Base-by-base conservation (phyloP, 2,113 vertebrate genomes). In the Lagopus muta region DNA sequence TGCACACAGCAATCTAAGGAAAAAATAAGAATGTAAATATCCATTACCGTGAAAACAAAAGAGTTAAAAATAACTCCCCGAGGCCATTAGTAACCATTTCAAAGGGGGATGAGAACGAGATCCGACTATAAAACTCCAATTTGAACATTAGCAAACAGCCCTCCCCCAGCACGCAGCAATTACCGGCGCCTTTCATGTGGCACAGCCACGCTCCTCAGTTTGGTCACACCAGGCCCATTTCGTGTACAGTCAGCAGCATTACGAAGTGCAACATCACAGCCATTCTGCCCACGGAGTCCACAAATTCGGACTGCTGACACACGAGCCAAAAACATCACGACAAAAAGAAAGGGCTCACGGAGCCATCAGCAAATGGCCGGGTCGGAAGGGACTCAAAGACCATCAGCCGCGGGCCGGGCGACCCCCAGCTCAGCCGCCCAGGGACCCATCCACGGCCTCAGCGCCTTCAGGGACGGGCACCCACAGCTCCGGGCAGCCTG, bases 31-130 rank as follows among this genome's bases (percentile, higher is more conserved):
- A 72, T n/a, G 55, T 74, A 89, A 79, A 85, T 47, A 85, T 1
- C 28, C 18, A 22, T n/a, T 58, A 87, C 42, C 52, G 14, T 0
- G 17, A 92, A 92, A 89, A 90, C 36, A 84, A 93, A 89, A 92
- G 24, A 89, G 90, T 76, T 25, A 47, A 87, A 96, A 95, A 54
- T 73, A 91, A 89, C 82, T 88, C 87, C 89, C 87, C 0, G 6
- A 71, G 87, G 95, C 90, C 50, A 32, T 11, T 61, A 80, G 91
- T 66, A 95, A 96, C 82, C 71, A 89, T 93, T 89, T 96, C 96
- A 93, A 94, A 89, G 82, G 71, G 82, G 82, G 67, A 69, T 73
- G 82, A 89, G 94, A 94, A 92, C 25, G 16, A 54, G 69, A 91
- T 92, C 85, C 89, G 93, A 58, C 84, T 32, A 58, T 82, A 92